These are phyloP conservation scores for Tetrax tetrax DNA, from an alignment of 2,113 vertebrate genomes.

Conservation along the genomic window DNA sequence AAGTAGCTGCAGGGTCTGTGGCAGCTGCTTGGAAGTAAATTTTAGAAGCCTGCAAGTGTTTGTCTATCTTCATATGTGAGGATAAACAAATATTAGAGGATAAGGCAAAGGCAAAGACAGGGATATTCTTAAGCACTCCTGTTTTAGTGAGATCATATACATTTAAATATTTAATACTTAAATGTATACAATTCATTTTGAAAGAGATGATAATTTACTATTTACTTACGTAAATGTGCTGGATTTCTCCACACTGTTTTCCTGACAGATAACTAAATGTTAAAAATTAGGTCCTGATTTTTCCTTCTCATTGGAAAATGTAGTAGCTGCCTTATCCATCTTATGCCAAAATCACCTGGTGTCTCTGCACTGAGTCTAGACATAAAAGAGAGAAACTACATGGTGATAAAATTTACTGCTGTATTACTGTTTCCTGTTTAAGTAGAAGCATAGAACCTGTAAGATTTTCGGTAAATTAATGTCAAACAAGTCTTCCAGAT, in stretches of 20 bases:
- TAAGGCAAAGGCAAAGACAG: neutral
- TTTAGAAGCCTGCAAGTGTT: neutral
- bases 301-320: neutral
- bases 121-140: neutral
- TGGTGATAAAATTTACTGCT: neutral
- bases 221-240: neutral
- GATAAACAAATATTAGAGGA: neutral
- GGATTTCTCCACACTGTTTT: neutral
- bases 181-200: neutral
- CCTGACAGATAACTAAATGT: neutral
- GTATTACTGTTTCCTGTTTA: neutral
- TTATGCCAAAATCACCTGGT: neutral
- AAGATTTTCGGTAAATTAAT: neutral
- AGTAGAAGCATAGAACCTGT: neutral
- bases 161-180: neutral
- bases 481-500: neutral
- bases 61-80: neutral
- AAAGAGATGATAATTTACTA: neutral
- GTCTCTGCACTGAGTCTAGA: neutral
- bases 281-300: neutral
- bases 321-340: neutral
- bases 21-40: neutral
- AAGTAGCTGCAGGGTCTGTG: neutral
- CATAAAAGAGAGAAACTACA: neutral
- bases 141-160: neutral